phyloP scores from a whole-genome alignment of 2,797 vertebrate genomes.

The Pipistrellus nathusii region DNA sequence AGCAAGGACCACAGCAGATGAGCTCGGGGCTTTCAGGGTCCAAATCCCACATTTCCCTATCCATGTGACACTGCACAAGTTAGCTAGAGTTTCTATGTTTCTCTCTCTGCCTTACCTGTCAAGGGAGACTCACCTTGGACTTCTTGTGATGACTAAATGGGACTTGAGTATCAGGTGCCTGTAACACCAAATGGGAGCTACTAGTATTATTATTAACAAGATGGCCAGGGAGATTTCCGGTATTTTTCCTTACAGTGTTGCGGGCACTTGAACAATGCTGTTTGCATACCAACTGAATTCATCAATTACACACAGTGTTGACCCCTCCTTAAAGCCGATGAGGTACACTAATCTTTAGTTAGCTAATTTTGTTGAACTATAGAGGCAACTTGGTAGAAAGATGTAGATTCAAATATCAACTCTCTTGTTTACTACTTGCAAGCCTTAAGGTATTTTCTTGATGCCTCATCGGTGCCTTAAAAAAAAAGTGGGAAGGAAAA shows the following conservation, averaged over 20 bases:
- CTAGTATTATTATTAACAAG: neutral
- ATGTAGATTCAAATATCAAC: constrained; percentile 47
- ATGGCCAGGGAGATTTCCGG: neutral
- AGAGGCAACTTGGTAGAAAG: constrained; percentile 18
- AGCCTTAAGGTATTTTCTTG: constrained; percentile 17
- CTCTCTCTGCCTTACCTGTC: constrained; percentile 4
- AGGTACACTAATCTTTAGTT: neutral
- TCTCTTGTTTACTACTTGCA: constrained; percentile 50
- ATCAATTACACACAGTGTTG: neutral
- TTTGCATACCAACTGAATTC: constrained; percentile 16
- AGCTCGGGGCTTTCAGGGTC: neutral
- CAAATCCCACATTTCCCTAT: neutral
- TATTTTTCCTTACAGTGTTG: constrained; percentile 20
- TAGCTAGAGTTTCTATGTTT: neutral
- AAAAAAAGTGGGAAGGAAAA: constrained; percentile 51
- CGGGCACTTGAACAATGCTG: neutral
- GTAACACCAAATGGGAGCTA: neutral
- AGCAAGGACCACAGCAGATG: neutral
- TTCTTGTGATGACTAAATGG: constrained; percentile 3
- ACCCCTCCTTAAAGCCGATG: neutral
- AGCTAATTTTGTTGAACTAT: constrained; percentile 17
- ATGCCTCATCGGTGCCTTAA: constrained; percentile 20
- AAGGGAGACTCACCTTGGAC: neutral
- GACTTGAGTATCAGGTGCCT: neutral
- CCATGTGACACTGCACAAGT: neutral